Base-by-base conservation (phyloP, 2,113 vertebrate genomes). In the Thamnaconus septentrionalis region DNA sequence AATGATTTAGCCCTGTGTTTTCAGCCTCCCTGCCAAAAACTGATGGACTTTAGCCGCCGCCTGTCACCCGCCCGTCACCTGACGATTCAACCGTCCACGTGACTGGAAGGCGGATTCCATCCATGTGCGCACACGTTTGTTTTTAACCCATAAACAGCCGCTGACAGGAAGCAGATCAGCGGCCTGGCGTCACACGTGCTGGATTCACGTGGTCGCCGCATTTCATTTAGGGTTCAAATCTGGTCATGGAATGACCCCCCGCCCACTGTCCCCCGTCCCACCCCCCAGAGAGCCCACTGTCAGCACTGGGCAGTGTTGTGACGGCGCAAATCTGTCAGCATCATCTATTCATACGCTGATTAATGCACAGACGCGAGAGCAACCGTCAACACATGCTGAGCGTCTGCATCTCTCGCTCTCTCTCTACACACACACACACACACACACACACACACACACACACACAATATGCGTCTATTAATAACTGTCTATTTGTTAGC, bases 341-440 rank as follows among this genome's bases (percentile, higher is more conserved):
- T 8, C 7, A 51, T 76, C 73, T 85, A 85, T 83, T 83, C 78
- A 78, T 81, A 80, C 58, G 66, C 81, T 18, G 53, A 48, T 56
- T 59, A 79, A 78, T 64, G 47, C 63, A 83, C 59, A 61, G 58
- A 12, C 3, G 5, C 61, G 71, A 61, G 5, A 56, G 42, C 56
- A 59, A 61, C 73, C 56, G 75, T 77, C 73, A 75, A 64, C 84
- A 83, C 65, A 53, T 64, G 67, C 65, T 70, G 10, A 42, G 41
- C 69, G 56, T n/a, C 51, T 69, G 46, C 54, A 48, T 76, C 61
- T 64, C 41, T 9, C 41, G 18, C 51, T 41, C 18, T 31, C 18
- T 31, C 18, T 31, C 18, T 31, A 60, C 63, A 54, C 41, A 59
- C 51, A 58, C 12, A 54, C 54, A 51, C 31, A 61, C 57, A 49